Evolutionary conservation across 2,113 vertebrate species (phyloP).

Genomic region (Tinamus guttatus): DNA sequence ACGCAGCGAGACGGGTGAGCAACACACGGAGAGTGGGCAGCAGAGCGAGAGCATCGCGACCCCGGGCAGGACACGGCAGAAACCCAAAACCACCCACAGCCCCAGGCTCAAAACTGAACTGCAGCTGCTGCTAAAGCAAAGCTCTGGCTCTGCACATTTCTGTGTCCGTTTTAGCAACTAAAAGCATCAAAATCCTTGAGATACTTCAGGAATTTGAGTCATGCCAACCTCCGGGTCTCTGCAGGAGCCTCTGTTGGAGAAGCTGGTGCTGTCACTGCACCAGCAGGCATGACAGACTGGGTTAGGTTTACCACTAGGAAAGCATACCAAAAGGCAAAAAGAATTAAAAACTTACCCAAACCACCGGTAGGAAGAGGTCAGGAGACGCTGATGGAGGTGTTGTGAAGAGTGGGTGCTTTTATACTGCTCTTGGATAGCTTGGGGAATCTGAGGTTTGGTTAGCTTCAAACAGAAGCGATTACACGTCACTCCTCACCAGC

Average conservation of each 20-base stretch:
- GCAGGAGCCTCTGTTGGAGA: background rate
- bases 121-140: background rate
- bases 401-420: background rate
- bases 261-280: no score
- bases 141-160: background rate
- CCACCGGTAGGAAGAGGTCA: background rate
- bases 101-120: background rate
- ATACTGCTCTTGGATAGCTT: background rate
- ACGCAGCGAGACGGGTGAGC: background rate
- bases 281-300: rapidly evolving
- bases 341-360: background rate
- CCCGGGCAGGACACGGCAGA: no score
- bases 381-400: background rate
- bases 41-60: background rate
- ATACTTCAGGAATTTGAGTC: background rate
- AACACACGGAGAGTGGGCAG: background rate
- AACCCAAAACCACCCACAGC: no score
- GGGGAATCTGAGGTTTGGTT: slow-evolving; percentile 2
- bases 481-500: background rate
- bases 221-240: background rate
- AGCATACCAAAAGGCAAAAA: rapidly evolving
- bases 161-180: background rate
- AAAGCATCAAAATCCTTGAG: background rate
- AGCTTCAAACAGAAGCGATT: background rate
- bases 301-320: background rate